Evolutionary conservation across 53 echinoderm and acorn worm genomes (phyloP), one percentile per base, ranked within the genome.

Genomic region (Mesocentrotus franciscanus): DNA sequence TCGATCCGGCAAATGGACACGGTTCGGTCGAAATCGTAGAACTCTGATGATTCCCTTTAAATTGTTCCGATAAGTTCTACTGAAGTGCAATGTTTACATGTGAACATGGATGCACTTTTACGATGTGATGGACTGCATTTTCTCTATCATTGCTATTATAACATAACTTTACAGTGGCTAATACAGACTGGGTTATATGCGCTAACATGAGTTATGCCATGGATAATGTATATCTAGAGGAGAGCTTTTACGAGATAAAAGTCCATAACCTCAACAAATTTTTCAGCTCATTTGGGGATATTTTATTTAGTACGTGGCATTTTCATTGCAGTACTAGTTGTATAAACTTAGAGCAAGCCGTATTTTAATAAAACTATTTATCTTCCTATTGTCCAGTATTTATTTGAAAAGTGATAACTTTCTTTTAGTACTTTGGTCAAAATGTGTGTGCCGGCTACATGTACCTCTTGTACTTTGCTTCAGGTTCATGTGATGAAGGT

Each of bases 1-100:
- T 97, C 24, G 96, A 96, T 57, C 89, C 89, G 11, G 75, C 93
- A 90, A 62, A 89, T 58, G 96, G 96, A 55, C 93, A 96, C 10
- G 95, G 96, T 20, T 94, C 97, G 5, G 96, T 97, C 22, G 97
- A 97, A 60, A 95, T 97, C 35, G 85, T 93, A 8, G 97, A 97
- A 93, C 34, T 97, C 15, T 97, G 95, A 96, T 61, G 29, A 3
- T 18, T 8, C 2, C 56, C 56, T 87, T 9, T 26, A 61, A 22
- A 27, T 57, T 74, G 8, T 17, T 56, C 10, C 8, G 18, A 17
- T 33, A 36, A 64, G 18, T 36, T 57, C 66, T 91, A 61, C 22
- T 66, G n/a, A 91, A 91, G 91, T 64, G 62, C 62, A 91, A 32
- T 35, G 24, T 64, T 22, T 9, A 66, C 9, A n/a, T 4, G 87